These are phyloP conservation scores for Folsomia manolachei DNA, from an alignment of 2,888 invertebrate species.

Conservation along the genomic window DNA sequence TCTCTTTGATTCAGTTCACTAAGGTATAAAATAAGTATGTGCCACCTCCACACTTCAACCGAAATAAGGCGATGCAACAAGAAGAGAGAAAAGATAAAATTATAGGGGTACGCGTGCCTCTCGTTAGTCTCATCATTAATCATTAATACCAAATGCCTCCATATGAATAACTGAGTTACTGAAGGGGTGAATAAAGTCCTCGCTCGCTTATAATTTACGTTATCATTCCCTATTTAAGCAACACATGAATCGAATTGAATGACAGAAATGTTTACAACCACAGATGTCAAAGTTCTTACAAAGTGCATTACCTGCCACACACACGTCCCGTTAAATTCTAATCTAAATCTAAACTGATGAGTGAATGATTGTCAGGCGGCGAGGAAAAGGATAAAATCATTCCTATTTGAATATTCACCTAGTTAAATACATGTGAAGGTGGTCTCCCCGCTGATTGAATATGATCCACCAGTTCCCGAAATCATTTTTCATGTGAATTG, in stretches of 20 bases:
- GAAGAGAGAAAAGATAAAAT: slow-evolving; percentile 4
- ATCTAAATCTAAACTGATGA: background rate
- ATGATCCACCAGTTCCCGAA: no score
- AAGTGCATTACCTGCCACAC: background rate
- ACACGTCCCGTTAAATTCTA: background rate
- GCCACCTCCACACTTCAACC: no score
- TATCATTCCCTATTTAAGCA: no score
- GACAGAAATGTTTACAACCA: slow-evolving; percentile 11
- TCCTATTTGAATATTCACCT: background rate
- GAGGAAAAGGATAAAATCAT: background rate
- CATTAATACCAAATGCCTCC: slow-evolving; percentile 1
- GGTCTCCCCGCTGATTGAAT: background rate
- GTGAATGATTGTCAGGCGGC: background rate
- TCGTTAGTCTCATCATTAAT: slow-evolving; percentile 20
- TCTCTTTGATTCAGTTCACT: background rate
- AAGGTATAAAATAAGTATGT: no score
- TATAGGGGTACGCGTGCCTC: slow-evolving; percentile 15
- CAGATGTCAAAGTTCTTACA: slow-evolving; percentile 16
- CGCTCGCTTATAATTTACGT: background rate
- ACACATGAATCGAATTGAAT: no score
- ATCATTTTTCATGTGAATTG: slow-evolving; percentile 39
- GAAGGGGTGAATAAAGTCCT: background rate
- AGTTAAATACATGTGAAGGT: background rate
- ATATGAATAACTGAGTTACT: no score
- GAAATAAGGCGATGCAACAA: no score